Conservation (phyloP, 2,797 vertebrate genomes). For the Xyrichtys novacula region DNA sequence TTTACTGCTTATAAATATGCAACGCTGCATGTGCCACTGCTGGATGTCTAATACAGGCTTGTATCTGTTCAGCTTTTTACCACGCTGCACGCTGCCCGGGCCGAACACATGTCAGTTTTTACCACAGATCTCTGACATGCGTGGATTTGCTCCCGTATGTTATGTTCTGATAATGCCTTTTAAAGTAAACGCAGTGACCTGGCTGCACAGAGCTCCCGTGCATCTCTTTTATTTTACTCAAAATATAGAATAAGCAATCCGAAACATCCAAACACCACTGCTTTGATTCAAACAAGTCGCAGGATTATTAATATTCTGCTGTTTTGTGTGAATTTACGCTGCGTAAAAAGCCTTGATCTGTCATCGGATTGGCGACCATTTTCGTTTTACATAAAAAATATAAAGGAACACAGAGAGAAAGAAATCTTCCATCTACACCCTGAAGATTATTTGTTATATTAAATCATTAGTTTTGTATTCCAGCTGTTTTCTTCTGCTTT, state of each 20-base stretch:
- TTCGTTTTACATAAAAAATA: neutral
- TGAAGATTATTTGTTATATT: neutral
- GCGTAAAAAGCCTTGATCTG: neutral
- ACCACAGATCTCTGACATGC: constrained; percentile 35
- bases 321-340: neutral
- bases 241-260: neutral
- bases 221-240: neutral
- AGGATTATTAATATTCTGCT: neutral
- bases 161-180: constrained; percentile 33
- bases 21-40: constrained; percentile 68
- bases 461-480: constrained; percentile 14
- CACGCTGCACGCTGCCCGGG: constrained; percentile 71
- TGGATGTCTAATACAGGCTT: constrained; percentile 76
- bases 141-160: constrained; percentile 30
- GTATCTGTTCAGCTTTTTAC: constrained; percentile 74
- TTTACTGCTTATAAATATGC: constrained; percentile 87
- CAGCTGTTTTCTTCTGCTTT: constrained; percentile 2
- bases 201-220: neutral
- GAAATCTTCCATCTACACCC: neutral
- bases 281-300: neutral
- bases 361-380: neutral
- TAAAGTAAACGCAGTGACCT: neutral
- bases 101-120: constrained; percentile 69
- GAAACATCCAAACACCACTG: neutral
- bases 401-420: too few relatives aligned